Conservation (phyloP, 2,113 vertebrate genomes). For the Amphiprion percula region DNA sequence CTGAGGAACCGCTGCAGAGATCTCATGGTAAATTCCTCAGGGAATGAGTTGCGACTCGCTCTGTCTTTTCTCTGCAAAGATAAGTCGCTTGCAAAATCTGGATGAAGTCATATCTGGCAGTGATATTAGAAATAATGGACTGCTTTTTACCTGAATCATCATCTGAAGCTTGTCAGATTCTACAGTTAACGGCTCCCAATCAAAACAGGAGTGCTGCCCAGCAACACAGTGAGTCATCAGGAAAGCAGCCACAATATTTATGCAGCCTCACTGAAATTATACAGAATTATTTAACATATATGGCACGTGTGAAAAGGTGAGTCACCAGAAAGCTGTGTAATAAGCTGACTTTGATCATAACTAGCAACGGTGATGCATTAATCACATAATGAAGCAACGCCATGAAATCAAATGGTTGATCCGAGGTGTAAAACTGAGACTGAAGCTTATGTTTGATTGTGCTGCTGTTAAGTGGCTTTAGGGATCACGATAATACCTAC, state of each 20-base stretch:
- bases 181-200: not conserved
- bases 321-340: too few species aligned
- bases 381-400: not conserved
- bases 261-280: too few species aligned
- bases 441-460: conserved; percentile 15
- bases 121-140: conserved; percentile 28
- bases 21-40: conserved; percentile 54
- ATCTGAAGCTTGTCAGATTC: conserved; percentile 20
- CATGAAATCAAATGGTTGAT: not conserved
- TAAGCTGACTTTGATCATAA: not conserved
- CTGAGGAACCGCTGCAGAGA: conserved; percentile 43
- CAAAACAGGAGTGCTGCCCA: not conserved
- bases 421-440: not conserved
- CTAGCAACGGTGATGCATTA: not conserved
- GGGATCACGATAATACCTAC: conserved; percentile 23
- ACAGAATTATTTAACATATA: too few species aligned
- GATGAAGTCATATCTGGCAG: conserved; percentile 60
- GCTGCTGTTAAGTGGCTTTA: conserved; percentile 17
- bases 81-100: conserved; percentile 50
- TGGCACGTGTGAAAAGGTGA: not conserved
- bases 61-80: conserved; percentile 28
- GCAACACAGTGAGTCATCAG: not conserved
- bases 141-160: conserved; percentile 66
- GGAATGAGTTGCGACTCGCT: conserved; percentile 70
- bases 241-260: not conserved